Evolutionary conservation across 2,888 invertebrate species (phyloP).

Genomic region (Pristionchus japonicus): DNA sequence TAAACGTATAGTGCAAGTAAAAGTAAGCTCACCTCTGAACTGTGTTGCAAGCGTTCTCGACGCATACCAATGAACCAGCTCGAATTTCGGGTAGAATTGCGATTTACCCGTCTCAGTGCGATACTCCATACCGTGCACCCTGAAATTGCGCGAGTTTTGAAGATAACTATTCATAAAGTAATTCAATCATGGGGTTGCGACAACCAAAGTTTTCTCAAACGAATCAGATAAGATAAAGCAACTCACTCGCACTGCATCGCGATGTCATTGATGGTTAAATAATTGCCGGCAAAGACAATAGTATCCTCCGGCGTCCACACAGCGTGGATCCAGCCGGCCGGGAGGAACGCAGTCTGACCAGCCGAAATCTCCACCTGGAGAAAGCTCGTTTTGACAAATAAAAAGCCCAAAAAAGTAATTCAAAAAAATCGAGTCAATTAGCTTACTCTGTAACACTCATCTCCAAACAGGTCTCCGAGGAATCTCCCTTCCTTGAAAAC

Average conservation of each 20-base stretch:
- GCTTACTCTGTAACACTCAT: no score
- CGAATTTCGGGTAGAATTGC: slow-evolving; percentile 89
- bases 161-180: neutral
- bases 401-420: no score
- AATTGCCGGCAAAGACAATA: slow-evolving; percentile 97
- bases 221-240: slow-evolving; percentile 83
- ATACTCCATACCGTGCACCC: neutral
- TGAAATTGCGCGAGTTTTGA: neutral
- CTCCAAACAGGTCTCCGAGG: no score
- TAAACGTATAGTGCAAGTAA: no score
- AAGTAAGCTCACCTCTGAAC: neutral
- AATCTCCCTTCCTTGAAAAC: no score
- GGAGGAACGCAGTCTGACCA: slow-evolving; percentile 91
- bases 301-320: slow-evolving; percentile 96
- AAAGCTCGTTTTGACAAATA: no score
- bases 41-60: slow-evolving; percentile 82
- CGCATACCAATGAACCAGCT: slow-evolving; percentile 91
- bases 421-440: no score
- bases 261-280: slow-evolving; percentile 94
- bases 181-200: no score
- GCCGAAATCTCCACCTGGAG: slow-evolving; percentile 80
- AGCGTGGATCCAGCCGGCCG: slow-evolving; percentile 94
- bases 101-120: slow-evolving; percentile 83
- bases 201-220: no score
- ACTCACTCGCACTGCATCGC: slow-evolving; percentile 92